These are phyloP conservation scores for Urosaurus nigricauda DNA, from an alignment of 2,797 vertebrate species.

Conservation along the genomic window DNA sequence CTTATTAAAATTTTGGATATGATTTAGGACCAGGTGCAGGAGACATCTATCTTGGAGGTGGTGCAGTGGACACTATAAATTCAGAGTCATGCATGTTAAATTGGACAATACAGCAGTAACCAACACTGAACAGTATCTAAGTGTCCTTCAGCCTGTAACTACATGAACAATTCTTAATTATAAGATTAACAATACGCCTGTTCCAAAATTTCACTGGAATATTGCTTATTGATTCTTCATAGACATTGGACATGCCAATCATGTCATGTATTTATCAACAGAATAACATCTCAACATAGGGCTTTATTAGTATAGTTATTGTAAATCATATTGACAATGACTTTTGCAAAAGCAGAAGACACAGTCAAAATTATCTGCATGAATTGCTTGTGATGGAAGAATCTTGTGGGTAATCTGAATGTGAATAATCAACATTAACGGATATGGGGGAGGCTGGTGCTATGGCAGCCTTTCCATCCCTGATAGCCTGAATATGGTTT, in stretches of 20 bases:
- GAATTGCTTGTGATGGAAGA: neutral
- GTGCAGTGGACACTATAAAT: too few species aligned
- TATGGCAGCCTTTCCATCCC: neutral
- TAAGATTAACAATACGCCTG: neutral
- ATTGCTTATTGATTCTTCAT: neutral
- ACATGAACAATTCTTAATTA: neutral
- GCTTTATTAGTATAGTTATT: neutral
- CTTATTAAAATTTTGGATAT: too few species aligned
- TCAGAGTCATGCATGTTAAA: too few species aligned
- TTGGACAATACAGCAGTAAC: too few species aligned
- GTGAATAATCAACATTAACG: neutral
- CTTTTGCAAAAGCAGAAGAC: neutral
- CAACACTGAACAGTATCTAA: too few species aligned
- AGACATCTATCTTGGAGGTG: too few species aligned
- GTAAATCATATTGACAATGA: neutral
- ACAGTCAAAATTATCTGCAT: neutral
- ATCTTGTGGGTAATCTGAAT: neutral
- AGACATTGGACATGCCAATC: neutral
- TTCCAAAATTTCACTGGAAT: neutral
- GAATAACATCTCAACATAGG: neutral
- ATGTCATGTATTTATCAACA: neutral
- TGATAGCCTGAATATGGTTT: neutral
- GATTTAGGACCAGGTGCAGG: too few species aligned
- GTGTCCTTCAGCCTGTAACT: too few species aligned
- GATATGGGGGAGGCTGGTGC: neutral